phyloP scores from a whole-genome alignment of 2,113 vertebrate species.

The Odocoileus virginianus region DNA sequence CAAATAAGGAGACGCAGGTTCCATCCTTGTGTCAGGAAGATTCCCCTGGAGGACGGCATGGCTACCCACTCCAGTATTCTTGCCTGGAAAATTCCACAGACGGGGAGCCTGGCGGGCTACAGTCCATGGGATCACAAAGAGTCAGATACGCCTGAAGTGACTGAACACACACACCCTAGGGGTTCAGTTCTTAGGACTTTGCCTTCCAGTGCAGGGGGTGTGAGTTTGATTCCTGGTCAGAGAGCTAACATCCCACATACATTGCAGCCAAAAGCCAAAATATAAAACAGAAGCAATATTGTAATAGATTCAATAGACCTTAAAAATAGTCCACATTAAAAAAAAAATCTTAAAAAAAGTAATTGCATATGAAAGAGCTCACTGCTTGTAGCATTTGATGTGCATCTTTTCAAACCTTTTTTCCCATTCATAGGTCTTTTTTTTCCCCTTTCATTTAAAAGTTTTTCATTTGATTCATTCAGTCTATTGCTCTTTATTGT shows the following conservation, averaged over 20 bases:
- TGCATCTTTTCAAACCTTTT: background rate
- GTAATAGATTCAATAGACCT: background rate
- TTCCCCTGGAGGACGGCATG: background rate
- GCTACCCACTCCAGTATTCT: background rate
- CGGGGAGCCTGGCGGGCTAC: background rate
- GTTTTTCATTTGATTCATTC: background rate
- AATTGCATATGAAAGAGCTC: background rate
- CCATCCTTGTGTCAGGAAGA: background rate
- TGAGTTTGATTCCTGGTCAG: background rate
- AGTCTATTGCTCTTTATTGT: background rate
- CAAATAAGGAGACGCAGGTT: background rate
- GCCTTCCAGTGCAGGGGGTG: background rate
- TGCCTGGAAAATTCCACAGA: background rate
- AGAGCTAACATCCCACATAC: background rate
- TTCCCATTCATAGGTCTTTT: background rate
- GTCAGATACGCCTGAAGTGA: background rate
- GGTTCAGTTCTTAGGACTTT: background rate
- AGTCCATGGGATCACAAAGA: background rate
- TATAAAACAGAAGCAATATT: background rate
- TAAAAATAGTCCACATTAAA: background rate
- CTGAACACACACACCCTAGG: background rate
- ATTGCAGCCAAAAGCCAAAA: background rate
- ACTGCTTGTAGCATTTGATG: background rate
- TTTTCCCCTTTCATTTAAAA: background rate
- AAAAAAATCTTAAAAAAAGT: background rate